These are phyloP conservation scores for Cistogaster globosa DNA, from an alignment of 2,888 invertebrate genomes.

Conservation along the genomic window DNA sequence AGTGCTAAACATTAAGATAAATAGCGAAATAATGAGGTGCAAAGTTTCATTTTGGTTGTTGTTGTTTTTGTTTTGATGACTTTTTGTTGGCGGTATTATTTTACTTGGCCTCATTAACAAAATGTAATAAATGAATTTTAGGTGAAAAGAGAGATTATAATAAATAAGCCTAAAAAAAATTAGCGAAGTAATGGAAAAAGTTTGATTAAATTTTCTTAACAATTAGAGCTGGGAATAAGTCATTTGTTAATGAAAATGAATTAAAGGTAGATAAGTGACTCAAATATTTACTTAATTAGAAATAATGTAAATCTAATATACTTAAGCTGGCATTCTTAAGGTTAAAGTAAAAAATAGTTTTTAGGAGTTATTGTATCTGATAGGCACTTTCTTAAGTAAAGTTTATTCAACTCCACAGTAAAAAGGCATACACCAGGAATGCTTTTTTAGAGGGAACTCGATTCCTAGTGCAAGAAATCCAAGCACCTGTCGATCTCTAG, in stretches of 20 bases:
- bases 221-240: conserved; percentile 2
- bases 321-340: too few species aligned
- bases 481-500: too few species aligned
- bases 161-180: conserved; percentile 51
- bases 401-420: too few species aligned
- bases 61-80: background rate
- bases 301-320: too few species aligned
- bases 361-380: too few species aligned
- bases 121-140: conserved; percentile 55
- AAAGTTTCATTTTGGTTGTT: conserved; percentile 33
- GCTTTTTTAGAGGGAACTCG: too few species aligned
- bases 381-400: too few species aligned
- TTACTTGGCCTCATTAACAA: conserved; percentile 27
- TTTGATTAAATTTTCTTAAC: conserved; percentile 47
- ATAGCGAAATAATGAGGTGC: conserved; percentile 67
- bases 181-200: background rate
- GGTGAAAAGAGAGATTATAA: conserved; percentile 64
- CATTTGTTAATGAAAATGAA: conserved; percentile 19
- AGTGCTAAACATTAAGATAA: conserved; percentile 60
- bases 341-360: too few species aligned
- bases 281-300: too few species aligned
- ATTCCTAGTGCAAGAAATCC: too few species aligned
- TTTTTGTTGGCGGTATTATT: background rate
- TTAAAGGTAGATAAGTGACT: background rate
- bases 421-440: too few species aligned